Evolutionary conservation across 2,888 invertebrate species (phyloP), one percentile per base, ranked within the genome.

Genomic region (Thymelicus lineola): DNA sequence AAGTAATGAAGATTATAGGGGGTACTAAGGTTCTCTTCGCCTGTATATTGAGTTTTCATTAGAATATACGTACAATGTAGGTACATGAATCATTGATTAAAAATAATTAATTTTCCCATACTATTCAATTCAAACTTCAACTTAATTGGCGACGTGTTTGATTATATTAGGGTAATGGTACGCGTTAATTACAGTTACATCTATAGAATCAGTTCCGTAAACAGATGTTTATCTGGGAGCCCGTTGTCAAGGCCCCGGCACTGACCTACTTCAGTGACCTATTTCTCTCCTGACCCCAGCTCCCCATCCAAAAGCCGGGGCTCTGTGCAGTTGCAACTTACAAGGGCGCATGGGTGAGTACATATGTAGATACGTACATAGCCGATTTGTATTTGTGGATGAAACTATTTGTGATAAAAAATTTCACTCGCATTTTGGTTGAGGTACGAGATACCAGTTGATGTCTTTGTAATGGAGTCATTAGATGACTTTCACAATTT

Each of bases 231-330:
- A 89, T 90, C 78, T 75, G 77, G 77, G 70, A 73, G 74, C 76
- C 75, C 72, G 80, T 36, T 57, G 86, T 84, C 85, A 85, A 86
- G 86, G 87, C 85, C 81, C 79, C 80, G 85, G 83, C 85, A 86
- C 84, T 91, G 91, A 90, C 91, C 91, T 80, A 85, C 72, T 84
- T 90, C 70, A 74, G 71, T 74, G 86, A 80, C 86, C 86, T 82
- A 83, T 78, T 72, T 75, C 74, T 75, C 74, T 71, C 72, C 70
- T 55, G 55, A 55, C 55, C 55, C 55, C 55, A 28, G 55, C 63
- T 59, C 61, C 46, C 62, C 66, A 46, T 74, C 67, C 20, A 28
- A 12, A 48, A 38, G 35, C 75, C 74, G 68, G 71, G 66, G 71
- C 46, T 72, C 7, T 14, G 64, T 71, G 59, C 72, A 61, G 28